Conservation (phyloP, 2,888 invertebrate species). For the Drosophila fulvimacula region DNA sequence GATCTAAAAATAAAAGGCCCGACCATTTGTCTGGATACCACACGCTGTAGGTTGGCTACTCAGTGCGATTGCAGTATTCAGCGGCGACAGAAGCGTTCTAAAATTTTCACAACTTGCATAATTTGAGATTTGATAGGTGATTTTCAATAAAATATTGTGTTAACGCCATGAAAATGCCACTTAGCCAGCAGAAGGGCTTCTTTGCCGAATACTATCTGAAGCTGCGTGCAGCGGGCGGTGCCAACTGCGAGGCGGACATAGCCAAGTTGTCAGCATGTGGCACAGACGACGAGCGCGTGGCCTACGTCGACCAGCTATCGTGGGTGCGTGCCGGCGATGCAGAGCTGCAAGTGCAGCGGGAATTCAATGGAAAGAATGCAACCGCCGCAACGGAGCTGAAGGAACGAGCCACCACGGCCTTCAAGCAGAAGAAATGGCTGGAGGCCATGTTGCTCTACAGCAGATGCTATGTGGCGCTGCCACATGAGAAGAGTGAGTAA, state of each 20-base stretch:
- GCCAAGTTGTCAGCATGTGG: slow-evolving; percentile 88
- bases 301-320: slow-evolving; percentile 86
- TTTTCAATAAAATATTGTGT: slow-evolving; percentile 13
- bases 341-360: slow-evolving; percentile 85
- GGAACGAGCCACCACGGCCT: slow-evolving; percentile 90
- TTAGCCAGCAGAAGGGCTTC: slow-evolving; percentile 85
- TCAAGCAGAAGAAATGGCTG: slow-evolving; percentile 89
- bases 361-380: slow-evolving; percentile 86
- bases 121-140: slow-evolving; percentile 31
- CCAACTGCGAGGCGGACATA: slow-evolving; percentile 86
- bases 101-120: slow-evolving; percentile 66
- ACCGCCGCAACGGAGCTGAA: slow-evolving; percentile 88
- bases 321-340: slow-evolving; percentile 85
- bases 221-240: slow-evolving; percentile 85
- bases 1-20: slow-evolving; percentile 70
- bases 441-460: slow-evolving; percentile 90
- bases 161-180: slow-evolving; percentile 68
- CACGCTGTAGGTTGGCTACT: slow-evolving; percentile 52
- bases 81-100: slow-evolving; percentile 26
- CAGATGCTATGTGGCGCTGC: slow-evolving; percentile 88
- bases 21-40: slow-evolving; percentile 55
- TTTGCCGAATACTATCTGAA: slow-evolving; percentile 89
- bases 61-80: slow-evolving; percentile 68
- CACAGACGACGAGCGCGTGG: slow-evolving; percentile 88
- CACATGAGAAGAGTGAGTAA: slow-evolving; percentile 88